These are phyloP conservation scores for Branchellion lobata DNA, from an alignment of 2,888 invertebrate species.

Conservation along the genomic window DNA sequence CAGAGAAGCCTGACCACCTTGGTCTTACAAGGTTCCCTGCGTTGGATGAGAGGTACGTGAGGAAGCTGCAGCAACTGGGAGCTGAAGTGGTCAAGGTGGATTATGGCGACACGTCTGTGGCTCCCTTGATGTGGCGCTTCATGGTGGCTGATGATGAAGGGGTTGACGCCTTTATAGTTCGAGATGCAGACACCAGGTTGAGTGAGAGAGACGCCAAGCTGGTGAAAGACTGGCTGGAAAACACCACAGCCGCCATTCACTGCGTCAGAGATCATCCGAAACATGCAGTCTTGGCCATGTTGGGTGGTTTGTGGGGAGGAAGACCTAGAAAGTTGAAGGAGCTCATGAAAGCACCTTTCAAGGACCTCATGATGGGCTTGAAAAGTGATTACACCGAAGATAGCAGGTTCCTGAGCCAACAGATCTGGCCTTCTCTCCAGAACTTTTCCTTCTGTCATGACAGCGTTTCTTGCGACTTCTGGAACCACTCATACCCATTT, in stretches of 20 bases:
- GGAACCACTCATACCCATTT: conserved; percentile 47
- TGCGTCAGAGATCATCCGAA: conserved; percentile 50
- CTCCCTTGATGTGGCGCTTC: conserved; percentile 48
- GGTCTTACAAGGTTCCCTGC: conserved; percentile 34
- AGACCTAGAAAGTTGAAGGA: conserved; percentile 42
- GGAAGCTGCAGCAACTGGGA: conserved; percentile 44
- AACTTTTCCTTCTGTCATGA: conserved; percentile 47
- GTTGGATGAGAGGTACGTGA: conserved; percentile 46
- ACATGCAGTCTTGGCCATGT: conserved; percentile 37
- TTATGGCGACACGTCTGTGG: conserved; percentile 18
- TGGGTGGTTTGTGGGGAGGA: conserved; percentile 50
- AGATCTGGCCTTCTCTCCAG: conserved; percentile 48
- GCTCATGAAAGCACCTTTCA: conserved; percentile 36
- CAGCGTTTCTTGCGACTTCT: conserved; percentile 48
- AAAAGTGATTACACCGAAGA: conserved; percentile 45
- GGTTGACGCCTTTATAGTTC: conserved; percentile 47
- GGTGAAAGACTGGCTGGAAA: conserved; percentile 47
- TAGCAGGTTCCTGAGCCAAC: conserved; percentile 46
- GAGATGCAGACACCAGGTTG: conserved; percentile 47
- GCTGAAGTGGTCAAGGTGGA: conserved; percentile 48
- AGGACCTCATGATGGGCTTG: conserved; percentile 48
- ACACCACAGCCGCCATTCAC: conserved; percentile 38
- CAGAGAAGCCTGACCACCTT: conserved; percentile 35
- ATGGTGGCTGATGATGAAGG: conserved; percentile 46
- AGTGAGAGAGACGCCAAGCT: conserved; percentile 44